Percentiles rank a stretch among this genome's conserved stretches.
Evolutionary conservation across 2,888 invertebrate species (phyloP).

Genomic region (Acanthosoma haemorrhoidale): DNA sequence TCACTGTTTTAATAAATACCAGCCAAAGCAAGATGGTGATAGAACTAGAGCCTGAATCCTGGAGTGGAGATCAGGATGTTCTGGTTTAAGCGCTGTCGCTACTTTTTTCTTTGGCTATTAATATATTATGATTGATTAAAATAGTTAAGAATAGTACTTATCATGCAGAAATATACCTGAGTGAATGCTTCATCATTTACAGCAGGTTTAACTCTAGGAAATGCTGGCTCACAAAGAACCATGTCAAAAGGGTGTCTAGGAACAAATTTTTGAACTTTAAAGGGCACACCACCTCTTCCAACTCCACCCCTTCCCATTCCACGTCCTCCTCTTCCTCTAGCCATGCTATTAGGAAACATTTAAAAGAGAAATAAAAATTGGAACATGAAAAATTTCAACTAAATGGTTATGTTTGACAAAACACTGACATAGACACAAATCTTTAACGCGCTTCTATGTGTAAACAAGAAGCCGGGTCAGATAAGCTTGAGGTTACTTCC

Average conservation of each 20-base stretch:
- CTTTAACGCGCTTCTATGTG: background rate
- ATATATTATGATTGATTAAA: too few relatives aligned
- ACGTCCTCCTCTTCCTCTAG: conserved; percentile 60
- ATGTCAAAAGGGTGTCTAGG: conserved; percentile 82
- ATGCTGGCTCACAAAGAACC: conserved; percentile 79
- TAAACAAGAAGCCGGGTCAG: background rate
- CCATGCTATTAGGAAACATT: conserved; percentile 52
- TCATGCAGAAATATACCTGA: conserved; percentile 54
- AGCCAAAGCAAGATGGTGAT: too few relatives aligned
- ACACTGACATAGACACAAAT: background rate
- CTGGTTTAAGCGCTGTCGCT: too few relatives aligned
- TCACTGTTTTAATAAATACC: too few relatives aligned
- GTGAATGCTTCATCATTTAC: conserved; percentile 82
- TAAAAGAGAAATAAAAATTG: background rate
- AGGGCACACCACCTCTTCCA: conserved; percentile 35
- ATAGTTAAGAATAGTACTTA: too few relatives aligned
- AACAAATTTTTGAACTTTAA: conserved; percentile 40
- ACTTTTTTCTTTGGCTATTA: too few relatives aligned
- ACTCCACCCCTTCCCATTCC: conserved; percentile 54
- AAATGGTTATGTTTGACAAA: conserved; percentile 13
- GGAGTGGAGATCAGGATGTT: too few relatives aligned
- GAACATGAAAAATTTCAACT: conserved; percentile 3
- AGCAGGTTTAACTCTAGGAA: conserved; percentile 75
- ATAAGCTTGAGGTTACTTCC: background rate
- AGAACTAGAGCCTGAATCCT: too few relatives aligned